These are phyloP conservation scores for Tetramorium bicarinatum DNA, from an alignment of 2,888 invertebrate species.

Conservation along the genomic window DNA sequence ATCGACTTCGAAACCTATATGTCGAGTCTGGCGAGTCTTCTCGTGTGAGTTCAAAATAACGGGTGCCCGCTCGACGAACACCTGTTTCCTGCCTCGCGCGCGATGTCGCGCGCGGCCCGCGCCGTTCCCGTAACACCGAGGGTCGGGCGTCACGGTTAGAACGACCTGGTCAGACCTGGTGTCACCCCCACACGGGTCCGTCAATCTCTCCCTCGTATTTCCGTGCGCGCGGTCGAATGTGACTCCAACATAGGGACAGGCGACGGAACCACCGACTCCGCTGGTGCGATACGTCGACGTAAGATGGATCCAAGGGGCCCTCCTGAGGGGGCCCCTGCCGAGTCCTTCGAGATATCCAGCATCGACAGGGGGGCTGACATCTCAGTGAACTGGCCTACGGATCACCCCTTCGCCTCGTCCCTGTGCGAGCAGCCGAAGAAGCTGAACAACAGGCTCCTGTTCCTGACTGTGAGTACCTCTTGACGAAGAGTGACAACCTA, in stretches of 20 bases:
- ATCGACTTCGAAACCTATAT: slow-evolving; percentile 68
- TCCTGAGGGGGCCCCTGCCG: slow-evolving; percentile 86
- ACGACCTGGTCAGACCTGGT: slow-evolving; percentile 4
- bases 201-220: background rate
- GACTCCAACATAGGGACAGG: slow-evolving; percentile 58
- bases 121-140: slow-evolving; percentile 4
- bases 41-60: slow-evolving; percentile 28
- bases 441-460: slow-evolving; percentile 81
- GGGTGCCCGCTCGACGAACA: slow-evolving; percentile 2
- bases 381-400: slow-evolving; percentile 78
- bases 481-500: background rate
- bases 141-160: slow-evolving; percentile 28
- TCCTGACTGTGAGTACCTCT: slow-evolving; percentile 81
- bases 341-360: slow-evolving; percentile 80
- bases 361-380: slow-evolving; percentile 81
- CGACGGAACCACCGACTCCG: slow-evolving; percentile 46
- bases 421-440: slow-evolving; percentile 80
- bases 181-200: background rate
- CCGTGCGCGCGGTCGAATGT: slow-evolving; percentile 8
- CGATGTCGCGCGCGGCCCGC: slow-evolving; percentile 25
- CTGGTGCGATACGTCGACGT: slow-evolving; percentile 66
- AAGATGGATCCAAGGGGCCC: slow-evolving; percentile 85
- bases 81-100: slow-evolving; percentile 8
- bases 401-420: slow-evolving; percentile 76
- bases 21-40: slow-evolving; percentile 66